These are phyloP conservation scores for Gastracanthus pulcherrimus DNA, from an alignment of 2,888 invertebrate species.

Conservation along the genomic window DNA sequence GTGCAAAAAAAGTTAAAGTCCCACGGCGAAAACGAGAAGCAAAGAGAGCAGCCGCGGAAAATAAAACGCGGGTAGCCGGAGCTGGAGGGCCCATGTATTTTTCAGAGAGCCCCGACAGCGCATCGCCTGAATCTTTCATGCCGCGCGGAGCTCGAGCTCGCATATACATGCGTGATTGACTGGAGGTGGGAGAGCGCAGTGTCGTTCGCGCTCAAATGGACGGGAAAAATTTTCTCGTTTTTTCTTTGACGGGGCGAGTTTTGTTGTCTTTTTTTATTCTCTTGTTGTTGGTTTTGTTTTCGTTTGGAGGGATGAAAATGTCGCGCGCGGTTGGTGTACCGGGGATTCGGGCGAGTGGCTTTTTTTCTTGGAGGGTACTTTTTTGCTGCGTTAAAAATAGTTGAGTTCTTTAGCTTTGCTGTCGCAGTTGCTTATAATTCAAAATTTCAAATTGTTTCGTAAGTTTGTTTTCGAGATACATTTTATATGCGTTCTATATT, in stretches of 20 bases:
- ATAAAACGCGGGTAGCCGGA: background rate
- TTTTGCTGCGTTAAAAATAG: no score
- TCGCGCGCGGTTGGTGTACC: no score
- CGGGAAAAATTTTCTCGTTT: background rate
- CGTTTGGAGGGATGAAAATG: no score
- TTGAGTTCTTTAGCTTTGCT: no score
- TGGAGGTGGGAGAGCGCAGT: no score
- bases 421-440: no score
- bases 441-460: no score
- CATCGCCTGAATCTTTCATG: slow-evolving; percentile 17
- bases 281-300: no score
- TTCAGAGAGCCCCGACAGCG: background rate
- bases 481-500: no score
- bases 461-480: no score
- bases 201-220: background rate
- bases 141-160: background rate
- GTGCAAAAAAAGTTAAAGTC: slow-evolving; percentile 1
- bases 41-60: background rate
- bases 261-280: background rate
- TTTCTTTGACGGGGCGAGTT: background rate
- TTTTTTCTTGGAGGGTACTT: no score
- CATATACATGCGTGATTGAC: background rate
- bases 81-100: slow-evolving; percentile 16
- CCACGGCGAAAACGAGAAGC: background rate
- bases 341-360: no score